Conservation (phyloP, 2,797 vertebrate genomes). For the Anguilla anguilla region DNA sequence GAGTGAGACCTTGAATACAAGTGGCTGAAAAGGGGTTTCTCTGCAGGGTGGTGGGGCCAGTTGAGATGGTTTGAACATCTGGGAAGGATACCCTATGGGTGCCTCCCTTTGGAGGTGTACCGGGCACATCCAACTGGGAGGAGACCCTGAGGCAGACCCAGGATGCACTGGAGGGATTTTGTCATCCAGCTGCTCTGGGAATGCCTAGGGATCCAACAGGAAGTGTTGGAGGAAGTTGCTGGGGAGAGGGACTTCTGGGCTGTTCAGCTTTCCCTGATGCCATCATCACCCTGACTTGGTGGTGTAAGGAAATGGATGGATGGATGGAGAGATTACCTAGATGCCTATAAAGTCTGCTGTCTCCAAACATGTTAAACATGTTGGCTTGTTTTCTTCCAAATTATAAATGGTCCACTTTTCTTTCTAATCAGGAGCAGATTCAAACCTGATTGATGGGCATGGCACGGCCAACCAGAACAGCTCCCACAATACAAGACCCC, state of each 20-base stretch:
- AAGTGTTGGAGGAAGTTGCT: not conserved
- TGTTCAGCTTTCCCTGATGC: not conserved
- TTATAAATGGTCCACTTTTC: slow-evolving; percentile 13
- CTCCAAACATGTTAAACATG: not conserved
- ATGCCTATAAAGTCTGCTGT: not conserved
- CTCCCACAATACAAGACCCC: slow-evolving; percentile 37
- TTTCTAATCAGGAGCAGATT: slow-evolving; percentile 55
- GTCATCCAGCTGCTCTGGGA: not conserved
- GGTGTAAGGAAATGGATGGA: not conserved
- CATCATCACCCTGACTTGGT: not conserved
- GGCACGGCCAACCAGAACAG: slow-evolving; percentile 57
- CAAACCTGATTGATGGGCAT: slow-evolving; percentile 58
- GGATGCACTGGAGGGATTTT: not conserved
- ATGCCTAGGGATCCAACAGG: not conserved
- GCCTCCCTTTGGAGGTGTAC: too few species aligned
- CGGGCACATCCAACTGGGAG: too few species aligned
- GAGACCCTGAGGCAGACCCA: not conserved
- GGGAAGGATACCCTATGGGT: too few species aligned
- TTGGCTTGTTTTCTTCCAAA: not conserved
- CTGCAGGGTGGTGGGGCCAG: too few species aligned
- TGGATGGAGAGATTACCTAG: not conserved
- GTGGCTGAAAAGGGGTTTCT: too few species aligned
- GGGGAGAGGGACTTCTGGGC: not conserved
- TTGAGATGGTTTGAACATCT: too few species aligned
- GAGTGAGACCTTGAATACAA: too few species aligned